A percentile compares a stretch with the other conserved stretches of the same genome.
phyloP scores from a whole-genome alignment of 2,888 invertebrate genomes.

The Molorchus minor region DNA sequence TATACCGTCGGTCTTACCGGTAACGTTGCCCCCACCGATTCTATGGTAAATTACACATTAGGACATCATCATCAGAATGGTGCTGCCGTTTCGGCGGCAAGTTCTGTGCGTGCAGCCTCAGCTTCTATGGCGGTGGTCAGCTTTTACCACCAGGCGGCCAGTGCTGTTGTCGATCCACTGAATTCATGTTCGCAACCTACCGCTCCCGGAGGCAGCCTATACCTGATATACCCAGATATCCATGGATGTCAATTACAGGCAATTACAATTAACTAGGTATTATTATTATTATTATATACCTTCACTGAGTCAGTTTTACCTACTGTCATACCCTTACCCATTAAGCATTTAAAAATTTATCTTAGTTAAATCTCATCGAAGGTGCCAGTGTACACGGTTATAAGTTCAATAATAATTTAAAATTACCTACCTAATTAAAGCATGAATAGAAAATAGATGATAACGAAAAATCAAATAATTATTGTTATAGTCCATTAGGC shows the following conservation, averaged over 20 bases:
- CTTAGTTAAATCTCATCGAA: too few species aligned
- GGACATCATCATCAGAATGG: constrained; percentile 77
- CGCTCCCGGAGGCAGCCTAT: constrained; percentile 83
- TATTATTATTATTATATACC: background rate
- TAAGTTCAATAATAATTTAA: background rate
- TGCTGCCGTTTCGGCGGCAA: constrained; percentile 66
- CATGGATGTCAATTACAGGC: constrained; percentile 98
- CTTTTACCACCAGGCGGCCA: constrained; percentile 87
- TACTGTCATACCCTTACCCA: constrained; percentile 1
- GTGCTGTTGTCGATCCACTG: constrained; percentile 84
- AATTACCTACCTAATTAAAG: background rate
- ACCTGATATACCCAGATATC: constrained; percentile 92
- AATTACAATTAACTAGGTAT: constrained; percentile 60
- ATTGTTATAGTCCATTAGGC: constrained; percentile 20
- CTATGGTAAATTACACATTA: constrained; percentile 84
- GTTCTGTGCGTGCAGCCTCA: constrained; percentile 77
- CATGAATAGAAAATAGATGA: background rate
- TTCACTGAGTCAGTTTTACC: background rate
- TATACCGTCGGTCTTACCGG: constrained; percentile 74
- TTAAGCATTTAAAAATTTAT: background rate
- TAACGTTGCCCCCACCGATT: constrained; percentile 73
- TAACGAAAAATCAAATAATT: constrained; percentile 10
- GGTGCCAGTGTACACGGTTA: too few species aligned
- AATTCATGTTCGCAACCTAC: constrained; percentile 78
- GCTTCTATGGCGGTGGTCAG: constrained; percentile 71